phyloP scores from a whole-genome alignment of 2,797 vertebrate species.

The Percopsis omiscomaycus region DNA sequence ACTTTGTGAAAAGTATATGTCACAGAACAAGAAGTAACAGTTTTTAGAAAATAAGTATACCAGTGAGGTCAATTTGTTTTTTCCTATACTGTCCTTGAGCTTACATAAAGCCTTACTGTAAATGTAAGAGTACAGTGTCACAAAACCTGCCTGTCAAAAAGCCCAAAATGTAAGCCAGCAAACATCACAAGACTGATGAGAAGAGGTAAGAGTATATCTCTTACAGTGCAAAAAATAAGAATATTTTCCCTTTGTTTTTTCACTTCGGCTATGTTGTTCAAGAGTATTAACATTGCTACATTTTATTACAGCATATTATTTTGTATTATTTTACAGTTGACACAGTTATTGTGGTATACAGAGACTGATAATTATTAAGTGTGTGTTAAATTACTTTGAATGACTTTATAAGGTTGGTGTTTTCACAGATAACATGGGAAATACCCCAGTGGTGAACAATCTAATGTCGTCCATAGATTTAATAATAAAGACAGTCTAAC shows the following conservation, averaged over 20 bases:
- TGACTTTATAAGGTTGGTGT: not conserved
- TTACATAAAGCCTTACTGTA: not conserved
- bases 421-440: not conserved
- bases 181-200: too few relatives aligned
- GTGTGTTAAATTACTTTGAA: not conserved
- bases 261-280: not conserved
- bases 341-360: not conserved
- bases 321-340: not conserved
- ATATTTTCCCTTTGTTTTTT: not conserved
- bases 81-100: constrained; percentile 27
- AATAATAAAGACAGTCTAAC: not conserved
- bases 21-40: too few relatives aligned
- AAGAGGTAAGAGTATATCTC: too few relatives aligned
- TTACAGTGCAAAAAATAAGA: too few relatives aligned
- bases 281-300: not conserved
- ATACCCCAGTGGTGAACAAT: not conserved
- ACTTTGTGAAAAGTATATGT: too few relatives aligned
- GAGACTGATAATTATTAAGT: constrained; percentile 1
- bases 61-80: constrained; percentile 11
- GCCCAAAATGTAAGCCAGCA: too few relatives aligned
- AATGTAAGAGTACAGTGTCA: not conserved
- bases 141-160: not conserved
- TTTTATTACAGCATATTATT: not conserved
- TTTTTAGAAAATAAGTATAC: too few relatives aligned
- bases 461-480: not conserved